A percentile compares a stretch with the other conserved stretches of the same genome.
phyloP scores from a whole-genome alignment of 2,888 invertebrate genomes.

The Chloroclysta siterata region DNA sequence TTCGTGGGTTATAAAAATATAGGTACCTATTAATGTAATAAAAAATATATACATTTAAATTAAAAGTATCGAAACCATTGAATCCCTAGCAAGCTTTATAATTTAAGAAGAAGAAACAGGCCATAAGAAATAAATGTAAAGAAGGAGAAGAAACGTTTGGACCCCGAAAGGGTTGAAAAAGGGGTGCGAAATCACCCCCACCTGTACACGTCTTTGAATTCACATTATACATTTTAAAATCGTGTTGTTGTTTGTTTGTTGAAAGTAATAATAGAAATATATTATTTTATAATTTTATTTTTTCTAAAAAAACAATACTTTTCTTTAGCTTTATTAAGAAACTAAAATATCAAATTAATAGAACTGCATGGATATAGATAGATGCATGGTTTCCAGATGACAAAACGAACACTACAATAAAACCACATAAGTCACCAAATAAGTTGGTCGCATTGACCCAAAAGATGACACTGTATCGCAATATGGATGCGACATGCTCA shows the following conservation, averaged over 20 bases:
- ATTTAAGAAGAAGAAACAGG: constrained; percentile 86
- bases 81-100: constrained; percentile 71
- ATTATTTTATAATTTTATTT: not conserved
- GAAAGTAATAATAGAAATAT: constrained; percentile 20
- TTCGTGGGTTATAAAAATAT: too few species aligned
- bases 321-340: too few species aligned
- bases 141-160: constrained; percentile 83
- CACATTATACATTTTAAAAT: constrained; percentile 40
- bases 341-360: too few species aligned
- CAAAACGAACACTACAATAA: too few species aligned
- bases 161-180: constrained; percentile 82
- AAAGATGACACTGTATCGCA: too few species aligned
- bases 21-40: too few species aligned
- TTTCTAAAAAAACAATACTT: not conserved
- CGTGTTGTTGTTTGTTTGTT: constrained; percentile 54
- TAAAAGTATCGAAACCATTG: constrained; percentile 67
- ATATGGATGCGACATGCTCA: too few species aligned
- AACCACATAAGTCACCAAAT: too few species aligned
- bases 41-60: constrained; percentile 19
- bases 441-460: too few species aligned
- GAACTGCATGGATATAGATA: too few species aligned
- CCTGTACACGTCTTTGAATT: constrained; percentile 64
- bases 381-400: too few species aligned
- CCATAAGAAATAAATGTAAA: constrained; percentile 86
- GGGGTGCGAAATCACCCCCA: constrained; percentile 76